Evolutionary conservation across 2,113 vertebrate species (phyloP).

Genomic region (Baryphthengus martii): DNA sequence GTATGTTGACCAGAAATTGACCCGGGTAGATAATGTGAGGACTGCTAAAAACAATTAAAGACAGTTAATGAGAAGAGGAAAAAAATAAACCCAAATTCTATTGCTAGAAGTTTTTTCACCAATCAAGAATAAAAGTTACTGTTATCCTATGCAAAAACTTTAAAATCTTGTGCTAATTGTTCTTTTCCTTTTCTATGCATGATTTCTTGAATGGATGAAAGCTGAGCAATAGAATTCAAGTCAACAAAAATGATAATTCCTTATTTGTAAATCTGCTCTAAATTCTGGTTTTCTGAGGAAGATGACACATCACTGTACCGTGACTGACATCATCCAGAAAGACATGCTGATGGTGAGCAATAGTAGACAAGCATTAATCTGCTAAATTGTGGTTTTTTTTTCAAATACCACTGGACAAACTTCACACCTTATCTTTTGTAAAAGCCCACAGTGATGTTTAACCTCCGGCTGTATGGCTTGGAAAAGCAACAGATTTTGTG

Average conservation of each 20-base stretch:
- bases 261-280: neutral
- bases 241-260: neutral
- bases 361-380: neutral
- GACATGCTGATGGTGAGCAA: neutral
- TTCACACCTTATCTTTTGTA: neutral
- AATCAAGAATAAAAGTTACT: neutral
- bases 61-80: neutral
- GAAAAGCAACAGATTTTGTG: neutral
- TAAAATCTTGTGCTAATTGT: neutral
- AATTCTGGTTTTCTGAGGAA: neutral
- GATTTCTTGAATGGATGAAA: neutral
- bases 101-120: neutral
- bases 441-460: neutral
- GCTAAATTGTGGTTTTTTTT: neutral
- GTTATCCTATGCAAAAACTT: neutral
- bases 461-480: neutral
- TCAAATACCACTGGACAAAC: neutral
- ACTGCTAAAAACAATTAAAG: neutral
- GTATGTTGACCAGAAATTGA: neutral
- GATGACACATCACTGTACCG: neutral
- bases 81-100: neutral
- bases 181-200: neutral
- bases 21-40: neutral
- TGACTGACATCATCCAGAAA: neutral
- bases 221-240: neutral